These are phyloP conservation scores for Odontomachus brunneus DNA, from an alignment of 1,140 invertebrate genomes.

Conservation along the genomic window DNA sequence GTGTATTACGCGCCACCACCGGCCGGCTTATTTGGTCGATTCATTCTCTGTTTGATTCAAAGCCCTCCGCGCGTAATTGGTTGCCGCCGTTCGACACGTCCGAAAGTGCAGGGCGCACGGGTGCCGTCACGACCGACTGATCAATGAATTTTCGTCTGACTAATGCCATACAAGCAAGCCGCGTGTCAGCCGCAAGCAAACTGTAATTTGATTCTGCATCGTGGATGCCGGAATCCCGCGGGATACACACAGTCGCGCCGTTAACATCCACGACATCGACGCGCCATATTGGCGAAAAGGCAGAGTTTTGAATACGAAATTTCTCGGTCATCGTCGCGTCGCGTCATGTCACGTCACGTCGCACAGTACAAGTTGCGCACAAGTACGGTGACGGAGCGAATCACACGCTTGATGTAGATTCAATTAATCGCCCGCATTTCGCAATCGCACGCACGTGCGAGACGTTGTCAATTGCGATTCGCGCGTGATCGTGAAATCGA, in stretches of 20 bases:
- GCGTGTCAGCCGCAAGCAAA: slow-evolving; percentile 55
- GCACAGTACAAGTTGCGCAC: no score
- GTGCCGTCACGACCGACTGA: slow-evolving; percentile 44
- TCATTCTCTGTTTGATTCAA: slow-evolving; percentile 50
- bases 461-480: not conserved
- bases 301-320: slow-evolving; percentile 43
- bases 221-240: slow-evolving; percentile 25
- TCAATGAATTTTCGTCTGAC: slow-evolving; percentile 63
- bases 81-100: slow-evolving; percentile 29
- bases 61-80: slow-evolving; percentile 52
- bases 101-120: slow-evolving; percentile 26
- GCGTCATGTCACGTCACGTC: no score
- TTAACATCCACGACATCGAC: slow-evolving; percentile 36
- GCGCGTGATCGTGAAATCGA: not conserved
- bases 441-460: not conserved
- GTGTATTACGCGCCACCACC: slow-evolving; percentile 17
- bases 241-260: slow-evolving; percentile 25
- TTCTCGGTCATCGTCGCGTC: not conserved
- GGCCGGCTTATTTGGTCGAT: slow-evolving; percentile 36
- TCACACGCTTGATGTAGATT: slow-evolving; percentile 1
- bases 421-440: slow-evolving; percentile 14
- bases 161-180: slow-evolving; percentile 53
- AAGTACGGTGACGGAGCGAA: not conserved
- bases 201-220: slow-evolving; percentile 57
- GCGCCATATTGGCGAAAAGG: slow-evolving; percentile 19